These are phyloP conservation scores for Amniataba percoides DNA, from an alignment of 2,797 vertebrate genomes.

Conservation along the genomic window DNA sequence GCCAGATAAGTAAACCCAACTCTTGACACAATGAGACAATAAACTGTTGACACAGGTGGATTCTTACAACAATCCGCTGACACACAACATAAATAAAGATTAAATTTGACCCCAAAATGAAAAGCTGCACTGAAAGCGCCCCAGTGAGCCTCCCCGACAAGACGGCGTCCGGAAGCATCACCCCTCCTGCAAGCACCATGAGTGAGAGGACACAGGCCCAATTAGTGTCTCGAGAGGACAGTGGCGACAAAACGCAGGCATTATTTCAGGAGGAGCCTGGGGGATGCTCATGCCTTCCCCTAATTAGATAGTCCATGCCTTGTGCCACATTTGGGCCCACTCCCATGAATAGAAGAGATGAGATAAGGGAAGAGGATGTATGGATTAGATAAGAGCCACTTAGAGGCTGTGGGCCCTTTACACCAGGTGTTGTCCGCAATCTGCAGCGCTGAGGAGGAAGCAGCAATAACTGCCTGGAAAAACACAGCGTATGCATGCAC, in stretches of 20 bases:
- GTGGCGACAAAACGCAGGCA: conserved; percentile 57
- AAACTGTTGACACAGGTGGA: conserved; percentile 48
- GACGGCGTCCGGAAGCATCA: conserved; percentile 3
- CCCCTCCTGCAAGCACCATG: conserved; percentile 10
- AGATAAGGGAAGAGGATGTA: conserved; percentile 76
- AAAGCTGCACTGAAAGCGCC: conserved; percentile 14
- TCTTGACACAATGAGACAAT: conserved; percentile 45
- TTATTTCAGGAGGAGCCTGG: conserved; percentile 61
- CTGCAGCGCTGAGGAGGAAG: conserved; percentile 42
- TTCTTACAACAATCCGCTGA: conserved; percentile 20
- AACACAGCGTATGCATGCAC: not conserved
- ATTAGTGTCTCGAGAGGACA: conserved; percentile 60
- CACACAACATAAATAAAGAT: conserved; percentile 34
- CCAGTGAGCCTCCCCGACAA: not conserved
- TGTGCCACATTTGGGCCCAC: conserved; percentile 65
- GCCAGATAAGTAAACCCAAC: conserved; percentile 58
- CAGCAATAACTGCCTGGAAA: conserved; percentile 21
- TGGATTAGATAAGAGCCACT: conserved; percentile 82
- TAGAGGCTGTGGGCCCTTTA: conserved; percentile 60
- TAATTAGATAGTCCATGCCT: conserved; percentile 75
- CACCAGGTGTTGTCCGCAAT: conserved; percentile 47
- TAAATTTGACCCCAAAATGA: not conserved
- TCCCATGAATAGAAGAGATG: conserved; percentile 66
- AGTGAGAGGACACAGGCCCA: conserved; percentile 59
- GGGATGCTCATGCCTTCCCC: conserved; percentile 63